Conservation (phyloP, 2,888 invertebrate species). For the Fabriciana adippe region DNA sequence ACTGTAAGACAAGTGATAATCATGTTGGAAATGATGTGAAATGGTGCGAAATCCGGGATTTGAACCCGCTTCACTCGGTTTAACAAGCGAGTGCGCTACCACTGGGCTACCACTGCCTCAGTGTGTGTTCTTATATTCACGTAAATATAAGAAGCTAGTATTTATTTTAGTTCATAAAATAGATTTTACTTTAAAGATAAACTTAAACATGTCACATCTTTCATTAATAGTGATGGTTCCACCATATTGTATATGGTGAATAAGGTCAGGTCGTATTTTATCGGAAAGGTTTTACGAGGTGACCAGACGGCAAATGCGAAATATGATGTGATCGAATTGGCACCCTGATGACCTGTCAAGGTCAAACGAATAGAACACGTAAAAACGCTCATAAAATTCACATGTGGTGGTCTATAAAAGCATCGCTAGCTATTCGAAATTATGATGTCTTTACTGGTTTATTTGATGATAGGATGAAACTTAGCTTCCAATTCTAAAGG, state of each 20-base stretch:
- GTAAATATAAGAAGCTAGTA: no score
- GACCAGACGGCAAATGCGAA: conserved; percentile 50
- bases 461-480: background rate
- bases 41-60: no score
- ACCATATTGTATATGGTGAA: background rate
- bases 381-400: conserved; percentile 39
- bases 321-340: conserved; percentile 54
- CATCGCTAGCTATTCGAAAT: conserved; percentile 14
- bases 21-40: no score
- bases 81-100: no score
- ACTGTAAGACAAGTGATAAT: no score
- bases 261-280: conserved; percentile 5
- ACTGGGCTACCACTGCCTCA: no score
- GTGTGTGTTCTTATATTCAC: no score
- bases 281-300: conserved; percentile 47
- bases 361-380: conserved; percentile 43
- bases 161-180: no score
- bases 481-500: background rate
- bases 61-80: no score
- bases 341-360: conserved; percentile 52
- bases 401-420: conserved; percentile 30
- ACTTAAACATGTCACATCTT: background rate
- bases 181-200: no score
- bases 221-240: background rate
- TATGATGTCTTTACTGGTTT: conserved; percentile 19